Evolutionary conservation across 1,140 invertebrate species (phyloP), one percentile per base, ranked within the genome.

Genomic region (Mya arenaria): DNA sequence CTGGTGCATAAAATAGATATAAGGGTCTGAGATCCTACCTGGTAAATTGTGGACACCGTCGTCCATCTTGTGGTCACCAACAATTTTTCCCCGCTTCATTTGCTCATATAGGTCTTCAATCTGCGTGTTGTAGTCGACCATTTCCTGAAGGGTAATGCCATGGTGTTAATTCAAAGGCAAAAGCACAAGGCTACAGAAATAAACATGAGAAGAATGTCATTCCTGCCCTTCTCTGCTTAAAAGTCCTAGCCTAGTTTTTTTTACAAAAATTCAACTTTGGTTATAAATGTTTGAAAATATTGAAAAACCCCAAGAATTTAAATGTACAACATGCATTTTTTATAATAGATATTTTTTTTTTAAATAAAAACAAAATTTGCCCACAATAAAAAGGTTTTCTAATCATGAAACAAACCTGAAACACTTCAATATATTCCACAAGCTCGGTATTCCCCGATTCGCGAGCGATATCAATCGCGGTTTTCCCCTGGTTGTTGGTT

Each of bases 71-170:
- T 19, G 1, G 23, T 25, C 19, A 4, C 30, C 23, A 2, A 41
- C 19, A 28, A n/a, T 23, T 19, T 19, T 23, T 19, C 69, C 55
- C 3, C 48, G 34, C 36, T 34, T 68, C 75, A 78, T 78, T 15
- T 23, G n/a, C 23, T 56, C 63, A 68, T 78, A 78, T 13, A 78
- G 62, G 23, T 58, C 48, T 58, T 78, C 75, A 56, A 55, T 52
- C 17, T 68, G 60, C 39, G 75, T 68, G 13, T 65, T 58, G 60
- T 78, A 78, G 37, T 78, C 63, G 58, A 65, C 60, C 75, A 78
- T 78, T 58, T 78, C 75, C 75, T 77, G 39, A 3, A 78, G 68
- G 32, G 19, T 28, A 28, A 44, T n/a, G 34, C 4, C 58, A 62
- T 32, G 3, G 6, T 8, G 55, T 58, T 58, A 5, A 58, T 48